Evolutionary conservation across 2,797 vertebrate species (phyloP), one percentile per base, ranked within the genome.

Genomic region (Acipenser transmontanus): DNA sequence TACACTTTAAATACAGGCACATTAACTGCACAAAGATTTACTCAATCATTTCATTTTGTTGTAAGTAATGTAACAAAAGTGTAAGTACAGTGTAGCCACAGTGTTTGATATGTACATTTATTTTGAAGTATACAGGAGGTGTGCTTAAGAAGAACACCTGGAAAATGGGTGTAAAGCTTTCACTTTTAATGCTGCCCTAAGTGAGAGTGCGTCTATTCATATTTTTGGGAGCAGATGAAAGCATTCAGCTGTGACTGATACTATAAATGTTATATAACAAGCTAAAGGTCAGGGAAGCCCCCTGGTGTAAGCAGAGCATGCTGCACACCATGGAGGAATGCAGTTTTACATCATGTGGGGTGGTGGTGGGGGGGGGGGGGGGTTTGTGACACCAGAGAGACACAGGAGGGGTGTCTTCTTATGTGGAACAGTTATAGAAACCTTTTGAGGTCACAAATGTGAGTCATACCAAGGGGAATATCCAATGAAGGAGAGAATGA

Each of bases 251-350:
- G 54, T 62, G 67, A 63, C 54, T 77, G 75, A 73, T 68, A 72
- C 67, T 66, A 71, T 64, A 59, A 71, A 66, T 69, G 66, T 50
- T 69, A 34, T 72, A 72, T 65, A 69, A 14, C 62, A 73, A 64
- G 56, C 10, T 67, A 77, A 68, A 75, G 73, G 74, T 80, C 65
- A 74, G 50, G 48, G 63, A 7, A 9, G 17, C 17, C 17, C 60
- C 17, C 14, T 61, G 60, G 60, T 61, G 60, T 57, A 57, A 57
- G 12, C 14, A n/a, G 14, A 13, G 2, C 7, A 57, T 34, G 34
- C 34, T 34, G 34, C 34, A 34, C 34, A 34, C 34, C 34, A 34
- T 34, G 34, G 4, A 34, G 2, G 52, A 54, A 9, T 54, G 52
- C 8, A 54, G 12, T 61, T 34, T 34, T 34, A 34, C 34, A 34